Conservation (phyloP, 92 coral and sea anemone genomes). For the Metridium senile region DNA sequence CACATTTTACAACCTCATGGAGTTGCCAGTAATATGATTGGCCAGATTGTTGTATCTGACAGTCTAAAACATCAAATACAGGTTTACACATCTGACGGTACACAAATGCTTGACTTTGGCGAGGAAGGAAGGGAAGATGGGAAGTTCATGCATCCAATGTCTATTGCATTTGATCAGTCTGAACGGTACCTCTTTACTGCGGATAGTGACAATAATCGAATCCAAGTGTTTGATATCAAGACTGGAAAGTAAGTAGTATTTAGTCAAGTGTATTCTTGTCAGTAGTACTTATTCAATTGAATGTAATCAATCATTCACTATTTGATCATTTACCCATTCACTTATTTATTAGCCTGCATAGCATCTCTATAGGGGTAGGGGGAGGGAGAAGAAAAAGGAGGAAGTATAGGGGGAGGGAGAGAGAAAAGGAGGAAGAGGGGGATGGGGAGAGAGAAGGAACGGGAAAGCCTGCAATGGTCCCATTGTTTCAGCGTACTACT, state of each 20-base stretch:
- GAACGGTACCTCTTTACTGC: constrained; percentile 61
- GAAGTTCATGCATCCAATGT: constrained; percentile 81
- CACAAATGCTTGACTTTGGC: constrained; percentile 78
- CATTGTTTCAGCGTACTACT: too few relatives aligned
- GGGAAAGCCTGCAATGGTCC: too few relatives aligned
- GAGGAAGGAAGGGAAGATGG: constrained; percentile 79
- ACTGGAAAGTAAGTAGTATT: constrained; percentile 55
- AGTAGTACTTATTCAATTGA: not conserved
- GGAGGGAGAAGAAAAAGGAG: too few relatives aligned
- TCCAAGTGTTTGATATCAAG: constrained; percentile 81
- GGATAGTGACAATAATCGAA: constrained; percentile 89
- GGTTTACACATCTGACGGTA: constrained; percentile 75
- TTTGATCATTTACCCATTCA: too few relatives aligned
- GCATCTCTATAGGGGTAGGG: too few relatives aligned
- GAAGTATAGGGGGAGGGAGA: too few relatives aligned
- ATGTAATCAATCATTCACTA: too few relatives aligned
- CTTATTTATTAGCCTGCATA: too few relatives aligned
- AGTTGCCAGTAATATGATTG: constrained; percentile 64
- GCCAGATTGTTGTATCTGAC: constrained; percentile 84
- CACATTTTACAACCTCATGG: constrained; percentile 87
- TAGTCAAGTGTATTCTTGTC: not conserved
- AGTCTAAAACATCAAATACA: constrained; percentile 87
- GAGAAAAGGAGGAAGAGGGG: too few relatives aligned
- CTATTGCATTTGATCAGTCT: constrained; percentile 76
- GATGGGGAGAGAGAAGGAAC: too few relatives aligned